phyloP scores from a whole-genome alignment of 2,888 invertebrate genomes.

The Ditula angustiorana region DNA sequence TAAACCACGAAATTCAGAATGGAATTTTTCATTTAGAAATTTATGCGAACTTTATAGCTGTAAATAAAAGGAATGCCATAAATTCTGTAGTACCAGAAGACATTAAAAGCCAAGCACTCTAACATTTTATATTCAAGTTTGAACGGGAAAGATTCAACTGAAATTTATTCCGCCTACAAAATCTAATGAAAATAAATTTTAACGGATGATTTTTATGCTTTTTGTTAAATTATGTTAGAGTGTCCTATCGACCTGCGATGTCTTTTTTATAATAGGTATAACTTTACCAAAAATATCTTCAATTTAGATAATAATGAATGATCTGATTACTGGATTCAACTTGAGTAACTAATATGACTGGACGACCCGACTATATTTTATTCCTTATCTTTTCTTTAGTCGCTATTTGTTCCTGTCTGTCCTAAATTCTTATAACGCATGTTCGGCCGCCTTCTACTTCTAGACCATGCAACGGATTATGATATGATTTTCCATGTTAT shows the following conservation, averaged over 20 bases:
- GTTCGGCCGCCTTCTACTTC: too few relatives aligned
- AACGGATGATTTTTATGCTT: constrained; percentile 30
- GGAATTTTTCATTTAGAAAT: constrained; percentile 39
- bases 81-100: constrained; percentile 39
- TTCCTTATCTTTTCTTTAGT: too few relatives aligned
- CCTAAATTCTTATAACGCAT: too few relatives aligned
- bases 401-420: too few relatives aligned
- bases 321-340: too few relatives aligned
- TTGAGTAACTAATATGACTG: too few relatives aligned
- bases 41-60: constrained; percentile 35
- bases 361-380: too few relatives aligned
- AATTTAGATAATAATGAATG: too few relatives aligned
- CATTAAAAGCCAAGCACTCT: constrained; percentile 40
- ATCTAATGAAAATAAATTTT: constrained; percentile 35
- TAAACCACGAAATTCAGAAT: constrained; percentile 26
- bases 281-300: too few relatives aligned
- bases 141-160: constrained; percentile 37
- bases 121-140: constrained; percentile 39
- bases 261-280: background rate
- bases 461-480: too few relatives aligned
- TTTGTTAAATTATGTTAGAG: constrained; percentile 5
- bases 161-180: constrained; percentile 32
- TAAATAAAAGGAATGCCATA: constrained; percentile 39
- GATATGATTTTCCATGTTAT: too few relatives aligned
- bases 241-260: background rate